phyloP scores from a whole-genome alignment of 2,113 vertebrate genomes.

The Ailurus styani region DNA sequence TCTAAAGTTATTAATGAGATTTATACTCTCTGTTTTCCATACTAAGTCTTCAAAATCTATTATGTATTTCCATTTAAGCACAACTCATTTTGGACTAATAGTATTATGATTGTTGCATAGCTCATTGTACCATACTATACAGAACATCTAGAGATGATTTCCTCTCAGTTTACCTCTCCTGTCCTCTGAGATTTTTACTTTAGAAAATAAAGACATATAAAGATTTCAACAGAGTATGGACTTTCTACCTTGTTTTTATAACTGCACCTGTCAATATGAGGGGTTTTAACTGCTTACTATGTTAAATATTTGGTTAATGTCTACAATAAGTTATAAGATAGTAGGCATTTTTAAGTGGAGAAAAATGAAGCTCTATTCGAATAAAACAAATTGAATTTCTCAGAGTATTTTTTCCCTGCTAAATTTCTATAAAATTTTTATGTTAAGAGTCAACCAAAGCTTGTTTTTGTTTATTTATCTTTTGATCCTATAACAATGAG shows the following conservation, averaged over 20 bases:
- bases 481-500: neutral
- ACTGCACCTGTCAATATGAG: neutral
- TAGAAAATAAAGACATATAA: neutral
- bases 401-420: neutral
- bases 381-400: neutral
- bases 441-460: neutral
- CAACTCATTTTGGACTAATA: neutral
- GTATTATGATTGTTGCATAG: neutral
- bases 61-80: neutral
- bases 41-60: neutral
- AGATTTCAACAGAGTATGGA: neutral
- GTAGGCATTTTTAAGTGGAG: neutral
- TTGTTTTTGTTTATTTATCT: neutral
- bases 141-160: neutral
- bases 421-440: neutral
- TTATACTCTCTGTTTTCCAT: neutral
- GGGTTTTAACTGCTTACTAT: neutral
- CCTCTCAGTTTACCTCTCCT: neutral
- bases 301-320: neutral
- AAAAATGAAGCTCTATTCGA: neutral
- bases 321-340: neutral
- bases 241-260: neutral
- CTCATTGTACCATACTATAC: neutral
- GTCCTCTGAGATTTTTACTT: neutral
- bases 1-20: neutral